Conservation (phyloP, 2,888 invertebrate genomes). For the Sarcophaga carnaria region DNA sequence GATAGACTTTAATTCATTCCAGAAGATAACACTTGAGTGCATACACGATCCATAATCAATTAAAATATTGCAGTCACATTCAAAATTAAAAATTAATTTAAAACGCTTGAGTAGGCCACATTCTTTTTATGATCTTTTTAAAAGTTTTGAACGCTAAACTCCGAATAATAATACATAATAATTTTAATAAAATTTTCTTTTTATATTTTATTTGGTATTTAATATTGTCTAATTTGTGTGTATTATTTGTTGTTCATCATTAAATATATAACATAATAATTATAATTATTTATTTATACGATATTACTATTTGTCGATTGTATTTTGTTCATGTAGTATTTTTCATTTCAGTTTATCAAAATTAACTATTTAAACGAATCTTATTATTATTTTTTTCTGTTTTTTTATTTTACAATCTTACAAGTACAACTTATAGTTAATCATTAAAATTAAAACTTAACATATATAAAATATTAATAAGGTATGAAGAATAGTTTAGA, state of each 20-base stretch:
- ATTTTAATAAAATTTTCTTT: constrained; percentile 62
- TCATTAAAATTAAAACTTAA: not conserved
- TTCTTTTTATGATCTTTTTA: no score
- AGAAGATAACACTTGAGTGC: no score
- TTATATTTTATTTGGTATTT: constrained; percentile 68
- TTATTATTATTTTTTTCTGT: constrained; percentile 5
- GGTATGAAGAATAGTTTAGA: constrained; percentile 14
- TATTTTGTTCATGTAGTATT: not conserved
- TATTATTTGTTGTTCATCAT: constrained; percentile 39
- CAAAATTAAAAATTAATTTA: no score
- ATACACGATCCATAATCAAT: no score
- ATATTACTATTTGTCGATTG: not conserved
- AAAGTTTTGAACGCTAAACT: not conserved
- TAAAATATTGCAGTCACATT: no score
- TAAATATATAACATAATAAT: constrained; percentile 51
- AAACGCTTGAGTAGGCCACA: no score
- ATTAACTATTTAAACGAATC: constrained; percentile 33
- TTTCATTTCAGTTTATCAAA: constrained; percentile 11
- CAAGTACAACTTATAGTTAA: constrained; percentile 35
- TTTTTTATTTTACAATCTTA: constrained; percentile 45
- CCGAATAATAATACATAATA: not conserved
- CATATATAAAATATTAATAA: constrained; percentile 21
- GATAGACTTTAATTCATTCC: no score
- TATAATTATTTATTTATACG: constrained; percentile 14
- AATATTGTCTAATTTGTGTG: constrained; percentile 64